phyloP scores from a whole-genome alignment of 2,113 vertebrate species.

The Oreocharis arfaki region DNA sequence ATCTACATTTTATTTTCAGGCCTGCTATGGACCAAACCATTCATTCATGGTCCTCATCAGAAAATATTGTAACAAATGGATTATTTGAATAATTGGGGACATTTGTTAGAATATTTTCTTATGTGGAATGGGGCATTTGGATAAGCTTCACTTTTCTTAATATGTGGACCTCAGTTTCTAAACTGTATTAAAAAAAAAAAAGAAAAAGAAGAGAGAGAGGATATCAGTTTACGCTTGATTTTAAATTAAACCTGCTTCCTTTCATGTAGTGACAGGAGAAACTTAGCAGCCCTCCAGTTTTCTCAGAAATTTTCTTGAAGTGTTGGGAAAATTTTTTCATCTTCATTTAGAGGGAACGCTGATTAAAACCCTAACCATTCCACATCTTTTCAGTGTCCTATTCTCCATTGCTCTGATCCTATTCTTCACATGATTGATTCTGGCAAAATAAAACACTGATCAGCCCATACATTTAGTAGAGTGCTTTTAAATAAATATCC shows the following conservation, averaged over 20 bases:
- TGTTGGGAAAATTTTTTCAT: slow-evolving; percentile 21
- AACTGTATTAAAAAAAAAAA: slow-evolving; percentile 1
- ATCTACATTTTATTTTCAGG: neutral
- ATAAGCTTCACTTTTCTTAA: neutral
- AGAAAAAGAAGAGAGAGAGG: neutral
- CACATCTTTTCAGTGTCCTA: slow-evolving; percentile 7
- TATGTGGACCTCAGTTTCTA: neutral
- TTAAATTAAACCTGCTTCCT: slow-evolving; percentile 49
- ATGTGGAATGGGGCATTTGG: neutral
- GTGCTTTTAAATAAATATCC: slow-evolving; percentile 21
- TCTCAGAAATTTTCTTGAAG: slow-evolving; percentile 56
- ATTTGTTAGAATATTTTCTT: neutral
- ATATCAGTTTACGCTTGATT: slow-evolving; percentile 52
- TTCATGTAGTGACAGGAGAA: slow-evolving; percentile 49
- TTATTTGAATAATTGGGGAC: neutral
- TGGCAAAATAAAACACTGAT: slow-evolving; percentile 29
- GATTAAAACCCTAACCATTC: slow-evolving; percentile 49
- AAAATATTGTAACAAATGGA: neutral
- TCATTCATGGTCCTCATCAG: neutral
- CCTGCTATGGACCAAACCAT: neutral
- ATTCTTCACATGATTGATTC: neutral
- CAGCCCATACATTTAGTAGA: neutral
- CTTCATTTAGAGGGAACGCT: slow-evolving; percentile 33
- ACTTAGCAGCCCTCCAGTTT: slow-evolving; percentile 51
- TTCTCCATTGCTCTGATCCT: slow-evolving; percentile 15